These are phyloP conservation scores for Halocaridina rubra DNA, from an alignment of 2,888 invertebrate species.

Conservation along the genomic window DNA sequence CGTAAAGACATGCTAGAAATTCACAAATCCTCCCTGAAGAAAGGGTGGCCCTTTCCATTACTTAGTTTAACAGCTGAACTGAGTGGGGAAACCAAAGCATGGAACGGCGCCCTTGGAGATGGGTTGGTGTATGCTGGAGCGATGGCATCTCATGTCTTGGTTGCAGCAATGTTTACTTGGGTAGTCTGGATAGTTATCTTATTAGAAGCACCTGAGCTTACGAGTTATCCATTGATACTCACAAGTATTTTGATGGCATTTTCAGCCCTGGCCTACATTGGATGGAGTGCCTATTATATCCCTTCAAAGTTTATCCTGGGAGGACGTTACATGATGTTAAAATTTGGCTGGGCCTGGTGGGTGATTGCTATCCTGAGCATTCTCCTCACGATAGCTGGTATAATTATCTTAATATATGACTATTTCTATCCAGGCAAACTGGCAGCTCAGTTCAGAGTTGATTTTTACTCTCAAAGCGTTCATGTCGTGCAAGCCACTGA, in stretches of 20 bases:
- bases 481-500: not conserved
- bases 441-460: slow-evolving; percentile 18
- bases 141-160: not conserved
- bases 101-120: slow-evolving; percentile 17
- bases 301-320: not conserved
- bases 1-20: not conserved
- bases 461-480: not conserved
- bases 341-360: slow-evolving; percentile 39
- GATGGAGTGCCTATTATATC: not conserved
- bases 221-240: slow-evolving; percentile 10
- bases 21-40: not conserved
- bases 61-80: slow-evolving; percentile 25
- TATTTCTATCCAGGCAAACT: slow-evolving; percentile 2
- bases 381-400: slow-evolving; percentile 1
- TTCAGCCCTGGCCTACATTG: slow-evolving; percentile 1
- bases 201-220: slow-evolving; percentile 12
- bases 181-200: slow-evolving; percentile 39
- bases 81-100: slow-evolving; percentile 24
- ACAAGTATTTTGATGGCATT: slow-evolving; percentile 11
- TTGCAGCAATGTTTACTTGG: slow-evolving; percentile 27
- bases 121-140: slow-evolving; percentile 9
- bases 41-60: slow-evolving; percentile 33
- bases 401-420: slow-evolving; percentile 9
- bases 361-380: not conserved
- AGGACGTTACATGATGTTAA: not conserved